These are phyloP conservation scores for Onychomys arenicola DNA, from an alignment of 2,797 vertebrate genomes.

Conservation along the genomic window DNA sequence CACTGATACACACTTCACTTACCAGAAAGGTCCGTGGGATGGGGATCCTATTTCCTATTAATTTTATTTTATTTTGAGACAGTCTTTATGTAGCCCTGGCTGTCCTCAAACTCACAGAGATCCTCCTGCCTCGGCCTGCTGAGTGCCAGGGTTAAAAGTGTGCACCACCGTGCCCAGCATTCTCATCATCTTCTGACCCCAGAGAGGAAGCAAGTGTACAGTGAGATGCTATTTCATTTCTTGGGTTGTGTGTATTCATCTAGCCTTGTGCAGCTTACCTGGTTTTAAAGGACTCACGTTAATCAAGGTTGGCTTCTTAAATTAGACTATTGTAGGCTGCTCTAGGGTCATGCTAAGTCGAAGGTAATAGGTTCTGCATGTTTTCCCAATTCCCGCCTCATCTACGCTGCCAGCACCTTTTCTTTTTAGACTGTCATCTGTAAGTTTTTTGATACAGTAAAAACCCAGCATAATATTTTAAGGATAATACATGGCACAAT, in stretches of 20 bases:
- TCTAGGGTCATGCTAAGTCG: neutral
- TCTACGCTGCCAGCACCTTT: neutral
- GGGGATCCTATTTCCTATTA: neutral
- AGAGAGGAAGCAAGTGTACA: neutral
- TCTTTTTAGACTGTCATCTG: neutral
- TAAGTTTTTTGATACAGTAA: slow-evolving; percentile 39
- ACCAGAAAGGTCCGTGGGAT: neutral
- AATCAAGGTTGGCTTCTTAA: slow-evolving; percentile 43
- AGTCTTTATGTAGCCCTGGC: neutral
- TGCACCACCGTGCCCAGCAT: neutral
- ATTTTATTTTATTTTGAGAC: neutral
- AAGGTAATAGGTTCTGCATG: neutral
- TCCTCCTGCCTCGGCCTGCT: neutral
- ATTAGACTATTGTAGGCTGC: slow-evolving; percentile 30
- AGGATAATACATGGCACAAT: neutral
- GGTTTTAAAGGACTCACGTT: neutral
- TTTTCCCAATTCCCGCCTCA: neutral
- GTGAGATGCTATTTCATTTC: neutral
- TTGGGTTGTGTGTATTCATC: neutral
- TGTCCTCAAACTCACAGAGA: neutral
- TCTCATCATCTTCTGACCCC: neutral
- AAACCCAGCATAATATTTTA: neutral
- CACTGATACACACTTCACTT: neutral
- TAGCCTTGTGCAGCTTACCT: neutral
- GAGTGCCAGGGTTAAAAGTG: neutral